A percentile compares a stretch with the other conserved stretches of the same genome.
Evolutionary conservation across 1,140 invertebrate species (phyloP).

Genomic region (Eulimnadia texana): DNA sequence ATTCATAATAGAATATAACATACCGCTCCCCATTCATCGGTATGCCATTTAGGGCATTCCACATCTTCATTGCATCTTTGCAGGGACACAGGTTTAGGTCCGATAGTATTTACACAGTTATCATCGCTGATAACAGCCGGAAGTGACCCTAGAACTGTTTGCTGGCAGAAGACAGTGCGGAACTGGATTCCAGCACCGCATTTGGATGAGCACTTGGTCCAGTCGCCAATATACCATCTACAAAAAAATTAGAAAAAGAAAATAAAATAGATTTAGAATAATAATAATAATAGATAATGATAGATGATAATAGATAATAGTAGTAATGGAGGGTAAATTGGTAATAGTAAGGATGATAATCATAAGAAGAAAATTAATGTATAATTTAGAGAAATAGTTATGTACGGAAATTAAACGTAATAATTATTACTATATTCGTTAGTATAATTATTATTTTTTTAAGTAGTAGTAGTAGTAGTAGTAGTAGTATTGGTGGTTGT

Average conservation of each 20-base stretch:
- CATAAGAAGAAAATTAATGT: too few relatives aligned
- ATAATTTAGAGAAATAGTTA: too few relatives aligned
- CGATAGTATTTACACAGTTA: constrained; percentile 47
- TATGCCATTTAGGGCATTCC: constrained; percentile 66
- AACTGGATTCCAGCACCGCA: constrained; percentile 56
- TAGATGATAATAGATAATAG: too few relatives aligned
- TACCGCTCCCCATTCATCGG: constrained; percentile 72
- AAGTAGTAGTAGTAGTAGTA: too few relatives aligned
- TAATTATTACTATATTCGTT: too few relatives aligned
- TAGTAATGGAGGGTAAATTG: neutral
- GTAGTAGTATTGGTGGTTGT: too few relatives aligned
- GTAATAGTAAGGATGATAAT: too few relatives aligned
- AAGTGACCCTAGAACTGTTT: constrained; percentile 48
- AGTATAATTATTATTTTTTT: too few relatives aligned
- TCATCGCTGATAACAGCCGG: constrained; percentile 52
- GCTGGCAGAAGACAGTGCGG: constrained; percentile 54
- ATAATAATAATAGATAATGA: neutral
- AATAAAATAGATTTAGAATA: neutral
- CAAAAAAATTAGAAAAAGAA: neutral
- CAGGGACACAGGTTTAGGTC: constrained; percentile 49
- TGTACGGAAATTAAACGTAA: too few relatives aligned
- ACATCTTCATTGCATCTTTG: constrained; percentile 58
- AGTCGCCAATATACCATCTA: constrained; percentile 61
- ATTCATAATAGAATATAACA: constrained; percentile 25
- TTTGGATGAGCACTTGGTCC: constrained; percentile 64